Evolutionary conservation across 2,113 vertebrate species (phyloP).

Genomic region (Sisor rabdophorus): DNA sequence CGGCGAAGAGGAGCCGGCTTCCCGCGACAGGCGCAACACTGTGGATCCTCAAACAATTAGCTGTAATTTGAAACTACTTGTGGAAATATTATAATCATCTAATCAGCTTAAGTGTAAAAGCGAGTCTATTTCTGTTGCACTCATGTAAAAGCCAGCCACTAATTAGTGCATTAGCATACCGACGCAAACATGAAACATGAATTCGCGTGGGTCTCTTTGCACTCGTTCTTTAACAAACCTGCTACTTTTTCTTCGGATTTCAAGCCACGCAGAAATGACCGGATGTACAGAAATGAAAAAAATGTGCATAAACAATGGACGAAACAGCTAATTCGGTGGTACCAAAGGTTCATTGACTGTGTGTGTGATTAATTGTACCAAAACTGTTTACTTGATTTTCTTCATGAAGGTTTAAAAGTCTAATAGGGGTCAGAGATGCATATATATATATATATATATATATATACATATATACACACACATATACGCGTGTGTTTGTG

Average conservation of each 20-base stretch:
- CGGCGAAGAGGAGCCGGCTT: not conserved
- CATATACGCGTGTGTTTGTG: no score
- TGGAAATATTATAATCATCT: slow-evolving; percentile 43
- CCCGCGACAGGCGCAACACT: not conserved
- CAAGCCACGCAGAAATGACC: not conserved
- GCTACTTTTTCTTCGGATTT: not conserved
- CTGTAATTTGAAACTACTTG: slow-evolving; percentile 25
- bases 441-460: no score
- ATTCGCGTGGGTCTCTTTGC: slow-evolving; percentile 28
- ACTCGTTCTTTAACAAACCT: not conserved
- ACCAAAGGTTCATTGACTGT: not conserved
- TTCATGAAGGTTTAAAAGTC: not conserved
- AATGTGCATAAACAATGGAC: not conserved
- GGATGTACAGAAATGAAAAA: not conserved
- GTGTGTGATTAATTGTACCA: not conserved
- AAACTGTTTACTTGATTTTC: not conserved
- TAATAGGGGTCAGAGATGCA: not conserved
- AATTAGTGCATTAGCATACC: slow-evolving; percentile 47
- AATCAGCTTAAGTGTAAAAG: slow-evolving; percentile 39
- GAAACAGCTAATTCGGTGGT: no score
- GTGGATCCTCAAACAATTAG: slow-evolving; percentile 22
- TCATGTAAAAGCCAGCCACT: not conserved
- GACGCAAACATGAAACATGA: slow-evolving; percentile 40
- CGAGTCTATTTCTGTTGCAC: slow-evolving; percentile 25
- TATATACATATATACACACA: no score